Evolutionary conservation across 1,140 invertebrate species (phyloP), one percentile per base, ranked within the genome.

Genomic region (Caenorhabditis inopinata): DNA sequence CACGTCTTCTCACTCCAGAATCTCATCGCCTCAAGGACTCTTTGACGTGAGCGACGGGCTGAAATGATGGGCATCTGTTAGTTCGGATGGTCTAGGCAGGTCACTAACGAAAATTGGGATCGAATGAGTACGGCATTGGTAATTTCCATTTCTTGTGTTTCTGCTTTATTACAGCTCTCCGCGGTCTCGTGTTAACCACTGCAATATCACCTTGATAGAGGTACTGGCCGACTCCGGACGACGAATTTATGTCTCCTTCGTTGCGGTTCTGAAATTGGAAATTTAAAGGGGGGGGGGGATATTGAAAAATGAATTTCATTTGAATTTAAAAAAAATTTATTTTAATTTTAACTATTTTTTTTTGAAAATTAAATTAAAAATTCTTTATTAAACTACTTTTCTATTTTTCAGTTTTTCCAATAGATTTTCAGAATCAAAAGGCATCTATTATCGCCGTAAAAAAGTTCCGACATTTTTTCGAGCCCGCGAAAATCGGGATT

Each of bases 1-100:
- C 58, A 68, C 12, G 58, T 68, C 12, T 68, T 68, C n/a, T 68
- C 58, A 68, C 58, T 68, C 58, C 58, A 68, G 18, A 68, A 68
- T 42, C 32, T 1, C 58, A 68, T 68, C 16, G 58, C 58, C 23
- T 68, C 58, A 25, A 68, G 58, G n/a, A 68, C 58, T 2, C 58
- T 29, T 11, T 42, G 29, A 6, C 58, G 29, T 7, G 23, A 29
- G 11, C 58, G 58, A 9, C 32, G 32, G 2, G 58, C 58, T 68
- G 58, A 7, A 68, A 68, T 21, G 38, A 14, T 42, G 38, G 38
- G 38, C n/a, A n/a, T n/a, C n/a, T n/a, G 38, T 42, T 42, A 42
- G 6, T 42, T 5, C 14, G 14, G 38, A 42, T 42, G 38, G 38
- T 42, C 38, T 42, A 5, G 38, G 6, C 6, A 9, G 5, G 7